Conservation (phyloP, 2,888 invertebrate species). For the Sminthurinus aureus region DNA sequence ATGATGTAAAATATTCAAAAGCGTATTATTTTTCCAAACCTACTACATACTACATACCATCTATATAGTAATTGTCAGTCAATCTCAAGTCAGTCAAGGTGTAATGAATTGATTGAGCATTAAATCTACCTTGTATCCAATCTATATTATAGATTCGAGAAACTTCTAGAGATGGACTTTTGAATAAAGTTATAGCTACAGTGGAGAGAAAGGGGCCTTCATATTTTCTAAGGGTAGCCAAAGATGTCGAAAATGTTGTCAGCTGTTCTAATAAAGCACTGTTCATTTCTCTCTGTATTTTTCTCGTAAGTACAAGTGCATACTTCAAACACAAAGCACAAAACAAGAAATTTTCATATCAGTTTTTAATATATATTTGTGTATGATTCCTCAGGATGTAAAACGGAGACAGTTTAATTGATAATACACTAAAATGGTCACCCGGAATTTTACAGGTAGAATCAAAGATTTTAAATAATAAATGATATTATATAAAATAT, state of each 20-base stretch:
- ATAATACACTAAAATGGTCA: not conserved
- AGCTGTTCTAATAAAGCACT: slow-evolving; percentile 26
- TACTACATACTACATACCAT: not conserved
- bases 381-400: not conserved
- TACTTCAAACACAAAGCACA: not conserved
- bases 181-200: not conserved
- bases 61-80: too few species aligned
- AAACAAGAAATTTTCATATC: not conserved
- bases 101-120: not conserved
- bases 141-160: not conserved
- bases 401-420: not conserved
- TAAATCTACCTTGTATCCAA: not conserved
- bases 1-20: slow-evolving; percentile 15
- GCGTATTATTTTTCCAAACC: not conserved
- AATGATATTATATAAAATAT: too few species aligned
- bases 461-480: too few species aligned
- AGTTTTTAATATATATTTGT: not conserved
- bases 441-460: too few species aligned
- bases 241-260: slow-evolving; percentile 6
- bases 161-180: not conserved
- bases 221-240: slow-evolving; percentile 1
- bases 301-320: slow-evolving; percentile 26
- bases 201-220: slow-evolving; percentile 22
- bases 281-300: slow-evolving; percentile 29
- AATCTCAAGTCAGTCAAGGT: not conserved